These are phyloP conservation scores for Neolamprologus sp. DNA, from an alignment of 2,113 vertebrate species.

Conservation along the genomic window DNA sequence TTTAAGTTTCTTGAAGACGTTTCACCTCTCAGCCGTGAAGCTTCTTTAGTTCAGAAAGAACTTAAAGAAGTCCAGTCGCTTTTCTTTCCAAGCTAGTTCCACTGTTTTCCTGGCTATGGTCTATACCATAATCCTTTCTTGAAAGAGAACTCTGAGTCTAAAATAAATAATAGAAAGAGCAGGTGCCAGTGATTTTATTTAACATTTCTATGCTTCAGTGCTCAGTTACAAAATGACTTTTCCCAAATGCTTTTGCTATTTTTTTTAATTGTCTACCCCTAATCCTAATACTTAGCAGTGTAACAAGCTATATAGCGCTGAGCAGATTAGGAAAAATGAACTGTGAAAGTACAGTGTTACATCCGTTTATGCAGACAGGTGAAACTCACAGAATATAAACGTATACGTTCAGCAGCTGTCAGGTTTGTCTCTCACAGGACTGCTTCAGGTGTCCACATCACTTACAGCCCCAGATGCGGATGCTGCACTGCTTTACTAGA, in stretches of 20 bases:
- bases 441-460: not conserved
- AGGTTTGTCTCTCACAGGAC: not conserved
- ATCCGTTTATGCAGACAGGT: not conserved
- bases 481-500: slow-evolving; percentile 24
- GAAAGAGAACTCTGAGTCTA: not conserved
- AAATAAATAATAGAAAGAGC: not conserved
- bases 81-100: not conserved
- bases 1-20: not conserved
- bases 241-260: not conserved
- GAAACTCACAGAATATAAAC: not conserved
- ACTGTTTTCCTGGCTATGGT: not conserved
- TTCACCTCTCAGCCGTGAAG: not conserved
- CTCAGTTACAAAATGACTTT: not conserved
- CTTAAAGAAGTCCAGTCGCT: not conserved
- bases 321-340: not conserved
- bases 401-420: not conserved
- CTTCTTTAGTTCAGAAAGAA: not conserved
- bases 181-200: slow-evolving; percentile 27
- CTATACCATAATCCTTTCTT: not conserved
- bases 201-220: not conserved
- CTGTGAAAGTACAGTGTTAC: not conserved
- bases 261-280: not conserved
- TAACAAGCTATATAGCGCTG: not conserved
- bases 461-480: slow-evolving; percentile 54
- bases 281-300: not conserved